A percentile compares a stretch with the other conserved stretches of the same genome.
Conservation (phyloP, 2,888 invertebrate genomes). For the Pachycephus smyrnensis region DNA sequence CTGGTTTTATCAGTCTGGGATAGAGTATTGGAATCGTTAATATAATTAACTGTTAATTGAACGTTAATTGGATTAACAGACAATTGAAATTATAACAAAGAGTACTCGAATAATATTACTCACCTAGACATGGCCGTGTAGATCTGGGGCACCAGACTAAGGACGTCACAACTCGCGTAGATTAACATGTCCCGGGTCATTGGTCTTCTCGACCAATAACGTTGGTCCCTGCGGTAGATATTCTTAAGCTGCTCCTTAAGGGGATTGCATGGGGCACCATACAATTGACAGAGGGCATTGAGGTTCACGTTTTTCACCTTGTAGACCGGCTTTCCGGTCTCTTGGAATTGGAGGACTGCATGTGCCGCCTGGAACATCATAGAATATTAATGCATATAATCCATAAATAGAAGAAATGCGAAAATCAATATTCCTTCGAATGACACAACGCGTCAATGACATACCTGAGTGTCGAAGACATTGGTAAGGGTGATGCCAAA, state of each 20-base stretch:
- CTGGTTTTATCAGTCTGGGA: slow-evolving; percentile 77
- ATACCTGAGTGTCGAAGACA: slow-evolving; percentile 91
- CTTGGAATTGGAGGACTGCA: slow-evolving; percentile 90
- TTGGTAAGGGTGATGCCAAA: slow-evolving; percentile 85
- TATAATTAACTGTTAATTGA: neutral
- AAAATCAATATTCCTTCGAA: neutral
- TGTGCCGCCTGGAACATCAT: slow-evolving; percentile 78
- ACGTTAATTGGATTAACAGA: neutral
- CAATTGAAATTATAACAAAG: slow-evolving; percentile 7
- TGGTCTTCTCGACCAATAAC: slow-evolving; percentile 91
- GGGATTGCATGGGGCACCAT: slow-evolving; percentile 89
- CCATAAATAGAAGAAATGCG: neutral
- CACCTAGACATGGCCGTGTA: slow-evolving; percentile 79
- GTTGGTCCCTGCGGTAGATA: slow-evolving; percentile 86
- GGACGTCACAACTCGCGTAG: slow-evolving; percentile 90
- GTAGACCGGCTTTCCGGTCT: slow-evolving; percentile 90
- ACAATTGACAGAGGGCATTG: slow-evolving; percentile 90
- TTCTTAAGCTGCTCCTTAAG: slow-evolving; percentile 91
- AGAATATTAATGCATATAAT: neutral
- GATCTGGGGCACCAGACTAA: slow-evolving; percentile 86
- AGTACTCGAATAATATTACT: slow-evolving; percentile 23
- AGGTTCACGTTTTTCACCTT: slow-evolving; percentile 94
- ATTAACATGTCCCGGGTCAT: slow-evolving; percentile 91
- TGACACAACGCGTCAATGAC: neutral
- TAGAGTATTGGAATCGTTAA: neutral